Base-by-base conservation (phyloP, 2,113 vertebrate genomes). In the Aramus guarauna region DNA sequence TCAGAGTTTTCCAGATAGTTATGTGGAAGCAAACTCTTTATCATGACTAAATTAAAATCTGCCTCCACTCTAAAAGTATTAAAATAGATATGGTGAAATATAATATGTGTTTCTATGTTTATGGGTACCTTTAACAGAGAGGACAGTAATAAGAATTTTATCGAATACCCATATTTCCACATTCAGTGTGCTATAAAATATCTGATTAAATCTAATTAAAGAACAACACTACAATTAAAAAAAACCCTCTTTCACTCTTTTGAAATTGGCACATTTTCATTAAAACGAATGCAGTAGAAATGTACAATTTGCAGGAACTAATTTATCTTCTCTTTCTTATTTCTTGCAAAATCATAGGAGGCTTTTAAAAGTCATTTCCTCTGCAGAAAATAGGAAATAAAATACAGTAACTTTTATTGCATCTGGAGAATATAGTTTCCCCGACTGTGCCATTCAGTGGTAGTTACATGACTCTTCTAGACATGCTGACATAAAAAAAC, bases 401-500 rank as follows among this genome's bases (percentile, higher is more conserved):
- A 95, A 92, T 63, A 59, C 43, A 89, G 52, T 81, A 95, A 85
- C 64, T 95, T 96, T 91, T 91, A 95, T 75, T 96, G 80, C 86
- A 84, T 81, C 76, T 94, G 64, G 73, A 96, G 64, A 89, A 84
- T 75, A 92, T 36, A 91, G 77, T 85, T 94, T 90, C 53, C 88
- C 82, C 3, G 0, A 37, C 11, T 88, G 91, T 89, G 86, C 84
- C 56, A 85, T 97, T 96, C 86, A 68, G 0, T 55, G 43, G 76
- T 87, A 89, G 89, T 81, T 96, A 89, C 26, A 84, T 87, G 89
- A 96, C 69, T 97, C 91, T 94, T 91, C 64, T n/a, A 94, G 91
- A 92, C 73, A 72, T 43, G n/a, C 80, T 94, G 64, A 71, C 60
- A 64, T 89, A 59, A 92, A 93, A 92, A 79, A 74, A 53, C 43